phyloP scores from a whole-genome alignment of 1,140 invertebrate genomes.

The Rhopalosiphum padi region DNA sequence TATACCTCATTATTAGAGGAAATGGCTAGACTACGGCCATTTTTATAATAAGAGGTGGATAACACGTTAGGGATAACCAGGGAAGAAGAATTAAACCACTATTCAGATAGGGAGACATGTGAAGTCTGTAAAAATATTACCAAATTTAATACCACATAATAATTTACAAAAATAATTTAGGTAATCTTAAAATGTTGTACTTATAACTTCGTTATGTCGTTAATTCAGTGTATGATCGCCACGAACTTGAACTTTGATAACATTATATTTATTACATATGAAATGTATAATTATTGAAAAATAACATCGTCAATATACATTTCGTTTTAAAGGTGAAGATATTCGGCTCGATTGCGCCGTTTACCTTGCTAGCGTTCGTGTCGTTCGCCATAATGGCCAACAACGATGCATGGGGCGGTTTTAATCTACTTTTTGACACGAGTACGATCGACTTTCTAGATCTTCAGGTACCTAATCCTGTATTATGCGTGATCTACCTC shows the following conservation, averaged over 20 bases:
- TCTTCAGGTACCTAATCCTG: neutral
- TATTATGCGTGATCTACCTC: too few relatives aligned
- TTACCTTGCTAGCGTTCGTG: neutral
- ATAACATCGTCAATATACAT: neutral
- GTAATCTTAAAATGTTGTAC: neutral
- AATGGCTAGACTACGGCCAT: too few relatives aligned
- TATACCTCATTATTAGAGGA: too few relatives aligned
- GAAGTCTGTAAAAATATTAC: neutral
- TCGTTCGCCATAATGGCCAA: neutral
- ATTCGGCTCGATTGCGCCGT: constrained; percentile 29
- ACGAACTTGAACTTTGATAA: neutral
- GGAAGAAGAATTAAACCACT: too few relatives aligned
- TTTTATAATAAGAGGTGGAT: too few relatives aligned
- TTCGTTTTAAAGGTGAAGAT: neutral
- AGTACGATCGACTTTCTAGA: neutral
- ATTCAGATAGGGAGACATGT: neutral
- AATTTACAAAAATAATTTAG: neutral
- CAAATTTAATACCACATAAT: neutral
- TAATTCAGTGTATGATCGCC: neutral
- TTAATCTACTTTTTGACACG: neutral
- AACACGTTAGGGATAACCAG: too few relatives aligned
- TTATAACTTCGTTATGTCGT: neutral
- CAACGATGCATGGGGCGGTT: neutral
- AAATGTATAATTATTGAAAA: neutral
- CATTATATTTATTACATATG: neutral